These are phyloP conservation scores for Macrobrachium nipponense DNA, from an alignment of 1,140 invertebrate genomes.

Conservation along the genomic window DNA sequence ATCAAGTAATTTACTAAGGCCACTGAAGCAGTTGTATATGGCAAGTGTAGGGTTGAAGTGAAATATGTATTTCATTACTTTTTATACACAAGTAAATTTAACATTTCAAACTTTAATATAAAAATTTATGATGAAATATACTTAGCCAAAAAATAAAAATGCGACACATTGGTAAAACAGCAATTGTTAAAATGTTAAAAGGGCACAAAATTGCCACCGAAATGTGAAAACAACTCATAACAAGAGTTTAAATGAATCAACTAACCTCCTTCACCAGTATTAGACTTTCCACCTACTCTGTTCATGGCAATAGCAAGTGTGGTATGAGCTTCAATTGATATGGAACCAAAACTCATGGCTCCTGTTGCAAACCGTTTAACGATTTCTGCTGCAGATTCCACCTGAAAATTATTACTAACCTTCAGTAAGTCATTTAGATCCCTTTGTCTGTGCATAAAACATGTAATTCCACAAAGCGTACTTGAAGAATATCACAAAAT, in stretches of 20 bases:
- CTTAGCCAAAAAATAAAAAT: no score
- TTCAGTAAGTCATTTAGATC: no score
- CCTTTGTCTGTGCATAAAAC: no score
- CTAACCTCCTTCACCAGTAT: conserved; percentile 91
- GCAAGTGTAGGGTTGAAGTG: no score
- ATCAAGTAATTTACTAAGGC: not conserved
- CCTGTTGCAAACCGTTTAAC: conserved; percentile 90
- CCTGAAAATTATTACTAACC: conserved; percentile 31
- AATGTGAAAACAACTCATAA: not conserved
- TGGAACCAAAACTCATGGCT: conserved; percentile 95
- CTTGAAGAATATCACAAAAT: not conserved
- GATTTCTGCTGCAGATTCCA: conserved; percentile 87
- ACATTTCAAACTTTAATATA: no score
- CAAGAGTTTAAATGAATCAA: not conserved
- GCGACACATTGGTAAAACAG: no score
- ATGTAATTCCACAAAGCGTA: not conserved
- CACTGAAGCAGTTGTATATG: no score
- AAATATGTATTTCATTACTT: no score
- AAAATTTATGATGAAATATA: no score
- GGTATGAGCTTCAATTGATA: conserved; percentile 93
- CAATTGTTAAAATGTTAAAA: no score
- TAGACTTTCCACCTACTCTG: conserved; percentile 92
- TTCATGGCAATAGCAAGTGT: conserved; percentile 98
- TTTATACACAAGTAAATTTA: no score
- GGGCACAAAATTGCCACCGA: no score